Conservation (phyloP, 2,888 invertebrate genomes). For the Cephus runcator region DNA sequence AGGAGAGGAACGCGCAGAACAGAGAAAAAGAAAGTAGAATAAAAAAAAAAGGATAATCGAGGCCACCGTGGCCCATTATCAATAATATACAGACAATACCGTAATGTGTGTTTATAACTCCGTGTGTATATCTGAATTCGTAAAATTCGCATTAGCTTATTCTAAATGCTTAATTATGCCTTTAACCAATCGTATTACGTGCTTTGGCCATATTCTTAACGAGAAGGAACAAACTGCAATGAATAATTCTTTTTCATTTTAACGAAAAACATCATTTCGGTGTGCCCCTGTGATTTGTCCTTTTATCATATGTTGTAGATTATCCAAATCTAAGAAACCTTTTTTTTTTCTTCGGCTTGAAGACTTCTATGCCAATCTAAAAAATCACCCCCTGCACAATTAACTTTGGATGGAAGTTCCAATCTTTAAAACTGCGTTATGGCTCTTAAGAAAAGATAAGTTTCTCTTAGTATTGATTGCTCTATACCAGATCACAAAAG, state of each 20-base stretch:
- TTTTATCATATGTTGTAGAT: no score
- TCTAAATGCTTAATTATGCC: neutral
- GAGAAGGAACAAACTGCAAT: neutral
- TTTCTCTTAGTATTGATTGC: no score
- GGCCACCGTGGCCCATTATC: neutral
- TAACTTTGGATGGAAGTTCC: no score
- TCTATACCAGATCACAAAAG: neutral
- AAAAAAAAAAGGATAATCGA: neutral
- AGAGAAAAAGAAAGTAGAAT: neutral
- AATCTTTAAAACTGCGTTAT: no score
- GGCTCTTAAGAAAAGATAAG: no score
- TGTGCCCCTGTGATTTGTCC: no score
- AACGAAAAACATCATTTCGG: no score
- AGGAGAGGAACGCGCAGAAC: neutral
- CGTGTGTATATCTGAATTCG: neutral
- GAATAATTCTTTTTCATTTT: neutral
- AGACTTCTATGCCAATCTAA: no score
- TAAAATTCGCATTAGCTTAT: neutral
- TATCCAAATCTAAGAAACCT: no score
- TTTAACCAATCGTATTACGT: neutral
- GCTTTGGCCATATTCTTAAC: neutral
- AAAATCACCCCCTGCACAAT: no score
- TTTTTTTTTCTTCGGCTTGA: no score
- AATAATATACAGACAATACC: neutral
- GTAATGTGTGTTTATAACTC: neutral